These are phyloP conservation scores for Gallinago media DNA, from an alignment of 2,113 vertebrate genomes.

Conservation along the genomic window DNA sequence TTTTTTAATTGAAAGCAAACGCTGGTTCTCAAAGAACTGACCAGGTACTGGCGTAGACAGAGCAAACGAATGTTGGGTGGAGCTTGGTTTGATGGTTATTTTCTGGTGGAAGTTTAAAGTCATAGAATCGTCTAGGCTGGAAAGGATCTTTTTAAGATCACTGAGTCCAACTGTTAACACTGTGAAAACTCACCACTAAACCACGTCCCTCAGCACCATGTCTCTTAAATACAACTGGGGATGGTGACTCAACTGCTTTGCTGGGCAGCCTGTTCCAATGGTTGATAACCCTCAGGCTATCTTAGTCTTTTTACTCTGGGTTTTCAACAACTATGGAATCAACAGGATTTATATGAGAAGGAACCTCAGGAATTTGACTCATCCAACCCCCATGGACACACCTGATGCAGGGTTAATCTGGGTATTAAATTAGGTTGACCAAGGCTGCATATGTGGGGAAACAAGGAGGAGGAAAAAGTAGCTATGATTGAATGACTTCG, in stretches of 20 bases:
- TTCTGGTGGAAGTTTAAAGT: not conserved
- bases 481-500: not conserved
- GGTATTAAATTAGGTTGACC: not conserved
- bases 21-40: not conserved
- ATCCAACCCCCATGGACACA: fast-evolving
- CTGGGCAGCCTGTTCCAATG: not conserved
- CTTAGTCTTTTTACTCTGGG: fast-evolving
- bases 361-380: not conserved
- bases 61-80: not conserved
- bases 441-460: not conserved
- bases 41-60: not conserved
- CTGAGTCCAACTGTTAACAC: not conserved
- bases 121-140: not conserved
- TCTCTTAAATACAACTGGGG: not conserved
- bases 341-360: not conserved
- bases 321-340: not conserved
- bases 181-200: not conserved
- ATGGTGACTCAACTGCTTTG: not conserved
- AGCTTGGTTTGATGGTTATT: not conserved
- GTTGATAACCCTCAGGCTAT: not conserved
- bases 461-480: not conserved
- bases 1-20: not conserved
- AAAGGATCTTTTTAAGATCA: not conserved
- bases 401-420: not conserved
- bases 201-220: not conserved